Percentiles rank a stretch among this genome's conserved stretches.
phyloP scores from a whole-genome alignment of 2,797 vertebrate species.

The Macropodus opercularis region DNA sequence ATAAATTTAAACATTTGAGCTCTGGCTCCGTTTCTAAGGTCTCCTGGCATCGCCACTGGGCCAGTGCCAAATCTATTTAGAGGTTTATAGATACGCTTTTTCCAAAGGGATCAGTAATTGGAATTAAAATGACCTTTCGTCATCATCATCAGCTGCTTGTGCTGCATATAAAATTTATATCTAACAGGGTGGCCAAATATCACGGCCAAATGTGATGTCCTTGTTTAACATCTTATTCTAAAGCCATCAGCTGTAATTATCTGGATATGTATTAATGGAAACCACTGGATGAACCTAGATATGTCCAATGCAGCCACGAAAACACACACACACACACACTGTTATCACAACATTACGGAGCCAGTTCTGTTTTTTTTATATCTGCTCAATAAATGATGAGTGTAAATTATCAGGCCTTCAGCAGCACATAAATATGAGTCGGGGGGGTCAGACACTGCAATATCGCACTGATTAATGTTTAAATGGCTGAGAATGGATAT shows the following conservation, averaged over 20 bases:
- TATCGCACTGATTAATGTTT: slow-evolving; percentile 67
- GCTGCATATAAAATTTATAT: not conserved
- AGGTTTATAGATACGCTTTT: slow-evolving; percentile 27
- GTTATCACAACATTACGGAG: slow-evolving; percentile 15
- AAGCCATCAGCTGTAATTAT: not conserved
- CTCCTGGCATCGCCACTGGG: slow-evolving; percentile 34
- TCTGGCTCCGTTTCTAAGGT: slow-evolving; percentile 38
- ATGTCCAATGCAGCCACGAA: not conserved
- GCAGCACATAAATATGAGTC: slow-evolving; percentile 54
- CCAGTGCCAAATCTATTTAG: slow-evolving; percentile 51
- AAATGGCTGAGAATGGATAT: slow-evolving; percentile 40
- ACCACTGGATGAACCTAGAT: no score
- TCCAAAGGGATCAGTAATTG: slow-evolving; percentile 17
- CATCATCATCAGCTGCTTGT: not conserved
- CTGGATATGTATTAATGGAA: no score
- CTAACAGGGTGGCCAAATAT: not conserved
- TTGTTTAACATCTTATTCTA: not conserved
- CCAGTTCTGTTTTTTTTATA: slow-evolving; percentile 44
- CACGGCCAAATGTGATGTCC: not conserved
- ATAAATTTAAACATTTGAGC: slow-evolving; percentile 62
- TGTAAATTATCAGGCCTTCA: slow-evolving; percentile 59
- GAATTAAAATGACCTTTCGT: slow-evolving; percentile 20
- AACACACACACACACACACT: no score
- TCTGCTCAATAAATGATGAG: slow-evolving; percentile 66
- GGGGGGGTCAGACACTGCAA: slow-evolving; percentile 52